Base-by-base conservation (phyloP, 2,888 invertebrate species). In the Petrolisthes manimaculis region DNA sequence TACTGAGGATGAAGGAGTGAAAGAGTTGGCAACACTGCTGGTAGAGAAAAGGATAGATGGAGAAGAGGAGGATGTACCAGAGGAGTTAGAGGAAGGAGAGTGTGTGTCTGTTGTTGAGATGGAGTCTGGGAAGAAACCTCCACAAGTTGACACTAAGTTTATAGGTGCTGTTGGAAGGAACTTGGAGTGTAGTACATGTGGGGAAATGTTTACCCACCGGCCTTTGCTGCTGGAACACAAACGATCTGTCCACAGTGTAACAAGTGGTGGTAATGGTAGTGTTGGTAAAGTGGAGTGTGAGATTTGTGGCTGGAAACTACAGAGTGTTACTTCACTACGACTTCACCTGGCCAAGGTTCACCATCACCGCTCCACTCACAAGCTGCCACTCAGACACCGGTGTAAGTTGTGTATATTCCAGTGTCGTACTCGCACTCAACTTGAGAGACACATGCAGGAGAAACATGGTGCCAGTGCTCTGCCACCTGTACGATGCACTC, bases 361-460 rank as follows among this genome's bases (percentile, higher is more conserved):
- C 77, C 61, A 37, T 21, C 88, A 84, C 77, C 61, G 54, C 12
- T 24, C 53, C 9, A 54, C 80, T 9, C 37, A 54, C 4, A 84
- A 81, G 61, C 21, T 37, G n/a, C 81, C 80, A 12, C 67, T 67
- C 21, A 74, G 80, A n/a, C 75, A 88, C 54, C 80, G 84, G 14
- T 88, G 88, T 37, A 80, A 81, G 55, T 54, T 88, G 61, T 88
- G 88, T 56, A 55, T 84, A 12, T 81, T 51, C 21, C 84, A 88
- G n/a, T 55, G 80, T 51, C 53, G 37, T 67, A 84, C 84, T 37
- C 84, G 84, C 9, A 61, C 74, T 5, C 84, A 88, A 77, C 67
- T 88, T 53, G 69, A 84, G 61, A 81, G 75, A 61, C 88, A 88
- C 55, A 88, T 88, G 88, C 84, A 81, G 18, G 81, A 84, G 56